Evolutionary conservation across 2,888 invertebrate genomes (phyloP).

Genomic region (Cephus pygmeus): DNA sequence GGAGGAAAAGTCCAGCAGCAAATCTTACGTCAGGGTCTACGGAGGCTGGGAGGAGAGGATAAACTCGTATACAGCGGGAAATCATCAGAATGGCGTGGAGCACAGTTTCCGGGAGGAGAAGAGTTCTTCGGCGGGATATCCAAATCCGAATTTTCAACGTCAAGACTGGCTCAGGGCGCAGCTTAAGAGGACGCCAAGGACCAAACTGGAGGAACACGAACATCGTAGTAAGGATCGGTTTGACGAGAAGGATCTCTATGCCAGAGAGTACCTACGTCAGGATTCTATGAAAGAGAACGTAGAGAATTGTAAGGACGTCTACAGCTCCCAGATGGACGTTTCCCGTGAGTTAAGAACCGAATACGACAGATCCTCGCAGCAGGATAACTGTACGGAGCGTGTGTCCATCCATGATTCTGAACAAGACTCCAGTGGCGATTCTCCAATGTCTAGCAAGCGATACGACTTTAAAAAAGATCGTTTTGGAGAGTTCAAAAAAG

Average conservation of each 20-base stretch:
- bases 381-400: slow-evolving; percentile 48
- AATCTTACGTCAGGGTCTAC: slow-evolving; percentile 73
- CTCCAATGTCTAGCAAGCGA: slow-evolving; percentile 42
- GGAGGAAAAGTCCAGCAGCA: slow-evolving; percentile 60
- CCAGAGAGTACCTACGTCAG: slow-evolving; percentile 53
- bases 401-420: slow-evolving; percentile 54
- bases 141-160: slow-evolving; percentile 66
- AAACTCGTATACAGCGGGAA: slow-evolving; percentile 44
- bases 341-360: slow-evolving; percentile 40
- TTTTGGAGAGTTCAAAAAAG: slow-evolving; percentile 58
- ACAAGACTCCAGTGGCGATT: slow-evolving; percentile 46
- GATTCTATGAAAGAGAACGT: slow-evolving; percentile 58
- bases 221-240: slow-evolving; percentile 50
- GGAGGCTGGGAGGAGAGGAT: slow-evolving; percentile 74
- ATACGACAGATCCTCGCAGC: slow-evolving; percentile 51
- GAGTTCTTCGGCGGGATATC: slow-evolving; percentile 36
- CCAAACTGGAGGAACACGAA: slow-evolving; percentile 59
- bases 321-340: slow-evolving; percentile 39
- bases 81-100: slow-evolving; percentile 38
- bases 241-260: slow-evolving; percentile 53
- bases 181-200: slow-evolving; percentile 59
- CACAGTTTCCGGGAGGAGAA: slow-evolving; percentile 49
- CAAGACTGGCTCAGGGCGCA: slow-evolving; percentile 68
- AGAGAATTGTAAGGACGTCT: slow-evolving; percentile 52
- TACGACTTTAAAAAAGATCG: slow-evolving; percentile 56